Conservation (phyloP, 2,797 vertebrate genomes). For the Crenichthys baileyi region DNA sequence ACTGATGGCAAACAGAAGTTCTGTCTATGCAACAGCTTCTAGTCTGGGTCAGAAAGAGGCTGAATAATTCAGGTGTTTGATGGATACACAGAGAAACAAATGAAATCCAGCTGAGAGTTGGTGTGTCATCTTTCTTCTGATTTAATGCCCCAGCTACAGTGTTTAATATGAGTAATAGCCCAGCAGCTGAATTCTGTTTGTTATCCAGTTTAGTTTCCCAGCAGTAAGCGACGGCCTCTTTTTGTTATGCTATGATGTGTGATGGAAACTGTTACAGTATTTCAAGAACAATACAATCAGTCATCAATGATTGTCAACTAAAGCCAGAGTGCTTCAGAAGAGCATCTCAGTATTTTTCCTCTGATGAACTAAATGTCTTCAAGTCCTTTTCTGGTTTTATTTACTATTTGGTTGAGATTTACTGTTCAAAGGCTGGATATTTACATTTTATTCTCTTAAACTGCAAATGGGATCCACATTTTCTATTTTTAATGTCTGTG, state of each 20-base stretch:
- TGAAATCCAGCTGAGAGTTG: not conserved
- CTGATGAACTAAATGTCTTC: not conserved
- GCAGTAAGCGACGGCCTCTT: not conserved
- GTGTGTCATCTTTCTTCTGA: not conserved
- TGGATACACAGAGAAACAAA: not conserved
- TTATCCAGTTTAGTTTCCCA: not conserved
- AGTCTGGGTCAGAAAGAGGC: not conserved
- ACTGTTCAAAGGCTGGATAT: not conserved
- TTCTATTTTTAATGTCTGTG: not conserved
- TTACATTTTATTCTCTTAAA: not conserved
- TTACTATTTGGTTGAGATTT: not conserved
- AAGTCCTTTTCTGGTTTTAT: not conserved
- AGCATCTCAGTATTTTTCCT: not conserved
- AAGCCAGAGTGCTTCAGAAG: not conserved
- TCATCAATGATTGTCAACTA: not conserved
- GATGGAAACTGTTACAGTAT: not conserved
- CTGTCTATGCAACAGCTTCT: not conserved
- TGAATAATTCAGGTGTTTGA: not conserved
- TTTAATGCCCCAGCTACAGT: not conserved
- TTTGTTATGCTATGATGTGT: not conserved
- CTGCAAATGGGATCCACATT: not conserved
- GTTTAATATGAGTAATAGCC: not conserved
- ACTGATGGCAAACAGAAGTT: not conserved
- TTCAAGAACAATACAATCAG: constrained; percentile 1
- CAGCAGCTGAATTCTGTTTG: not conserved